A percentile compares a stretch with the other conserved stretches of the same genome.
phyloP scores from a whole-genome alignment of 2,888 invertebrate species.

The Pandemis cinnamomeana region DNA sequence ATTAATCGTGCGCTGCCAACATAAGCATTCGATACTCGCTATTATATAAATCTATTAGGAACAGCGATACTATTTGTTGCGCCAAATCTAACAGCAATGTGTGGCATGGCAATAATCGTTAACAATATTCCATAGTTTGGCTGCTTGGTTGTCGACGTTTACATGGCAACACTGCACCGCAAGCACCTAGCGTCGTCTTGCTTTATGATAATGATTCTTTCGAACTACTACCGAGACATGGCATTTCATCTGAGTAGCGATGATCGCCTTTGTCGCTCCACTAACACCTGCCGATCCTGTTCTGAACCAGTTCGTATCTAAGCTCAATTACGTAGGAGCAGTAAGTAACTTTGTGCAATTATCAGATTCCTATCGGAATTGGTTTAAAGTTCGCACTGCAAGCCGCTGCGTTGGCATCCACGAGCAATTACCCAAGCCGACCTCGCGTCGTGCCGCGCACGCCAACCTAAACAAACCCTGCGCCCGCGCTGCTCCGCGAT shows the following conservation, averaged over 20 bases:
- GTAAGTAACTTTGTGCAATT: background rate
- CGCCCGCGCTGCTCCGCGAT: conserved; percentile 52
- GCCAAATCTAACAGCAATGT: conserved; percentile 28
- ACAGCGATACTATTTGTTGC: conserved; percentile 16
- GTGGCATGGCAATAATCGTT: conserved; percentile 6
- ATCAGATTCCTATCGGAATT: background rate
- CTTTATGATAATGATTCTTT: background rate
- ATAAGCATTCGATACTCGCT: conserved; percentile 29
- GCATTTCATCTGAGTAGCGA: background rate
- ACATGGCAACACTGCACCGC: background rate
- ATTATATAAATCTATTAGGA: conserved; percentile 22
- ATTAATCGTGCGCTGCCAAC: conserved; percentile 32
- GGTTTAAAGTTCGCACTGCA: background rate
- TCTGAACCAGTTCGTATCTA: background rate
- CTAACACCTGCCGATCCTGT: background rate
- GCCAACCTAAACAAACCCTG: conserved; percentile 61
- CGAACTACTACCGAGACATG: background rate
- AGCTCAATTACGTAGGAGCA: background rate
- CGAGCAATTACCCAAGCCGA: conserved; percentile 40
- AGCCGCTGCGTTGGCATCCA: conserved; percentile 36
- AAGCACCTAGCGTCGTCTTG: background rate
- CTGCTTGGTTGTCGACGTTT: background rate
- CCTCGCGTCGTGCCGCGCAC: conserved; percentile 43
- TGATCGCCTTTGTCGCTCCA: background rate
- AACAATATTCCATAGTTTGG: conserved; percentile 5